Evolutionary conservation across 2,797 vertebrate genomes (phyloP), one percentile per base, ranked within the genome.

Genomic region (Centroberyx gerrardi): DNA sequence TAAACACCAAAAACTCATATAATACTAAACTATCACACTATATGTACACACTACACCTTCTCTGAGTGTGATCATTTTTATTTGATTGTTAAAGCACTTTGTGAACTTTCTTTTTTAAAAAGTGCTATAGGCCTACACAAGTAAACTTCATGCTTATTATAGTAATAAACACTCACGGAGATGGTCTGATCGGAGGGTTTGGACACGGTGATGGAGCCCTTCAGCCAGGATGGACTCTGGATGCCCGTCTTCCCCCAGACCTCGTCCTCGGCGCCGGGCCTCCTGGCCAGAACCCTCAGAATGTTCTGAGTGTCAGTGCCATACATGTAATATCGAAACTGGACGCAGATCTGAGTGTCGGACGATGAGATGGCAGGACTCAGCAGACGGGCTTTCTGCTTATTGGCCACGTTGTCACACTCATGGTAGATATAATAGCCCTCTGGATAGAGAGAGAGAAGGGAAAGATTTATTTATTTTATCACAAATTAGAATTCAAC

Each of bases 401-500:
- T 62, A 44, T 88, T 55, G 3, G 83, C 8, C 14, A 94, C 80
- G 33, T 94, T 95, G 83, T 95, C 94, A 31, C 76, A 68, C 68
- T 97, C 94, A 0, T 95, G 91, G 86, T 96, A 96, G 88, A 97
- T 91, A 71, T 95, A 97, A 88, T 40, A 94, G 3, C 94, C 91
- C 42, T 73, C 95, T 96, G 76, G 36, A 78, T 46, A 79, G 31
- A 84, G 29, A 82, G 62, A 82, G 29, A 72, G 22, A 49, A 29
- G 0, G 14, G 29, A 15, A 17, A 42, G 2, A 2, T 22, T 27
- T 14, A 27, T 70, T 62, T 27, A 31, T 44, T 8, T 61, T 0
- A 18, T 49, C 4, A 42, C 60, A 38, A 60, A 5, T 15, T 9
- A 63, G 29, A 8, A 17, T 49, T 49, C n/a, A 17, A 18, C 5